Evolutionary conservation across 2,797 vertebrate genomes (phyloP).

Genomic region (Lindbergichthys nudifrons): DNA sequence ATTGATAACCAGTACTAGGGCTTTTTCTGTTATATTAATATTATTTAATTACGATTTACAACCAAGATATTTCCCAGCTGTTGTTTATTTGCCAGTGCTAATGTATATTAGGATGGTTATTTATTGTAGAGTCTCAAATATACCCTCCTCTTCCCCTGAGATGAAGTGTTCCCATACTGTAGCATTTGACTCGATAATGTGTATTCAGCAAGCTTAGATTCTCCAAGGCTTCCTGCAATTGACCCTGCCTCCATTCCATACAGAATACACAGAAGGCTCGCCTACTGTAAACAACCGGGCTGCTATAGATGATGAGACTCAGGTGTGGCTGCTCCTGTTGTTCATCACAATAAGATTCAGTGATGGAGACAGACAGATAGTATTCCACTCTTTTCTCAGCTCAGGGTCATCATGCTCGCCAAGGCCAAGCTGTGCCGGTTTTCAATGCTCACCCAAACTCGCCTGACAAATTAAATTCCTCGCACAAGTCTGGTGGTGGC

Average conservation of each 20-base stretch:
- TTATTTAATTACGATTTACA: neutral
- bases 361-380: slow-evolving; percentile 15
- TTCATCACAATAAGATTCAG: slow-evolving; percentile 31
- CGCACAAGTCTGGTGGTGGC: neutral
- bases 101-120: slow-evolving; percentile 6
- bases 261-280: slow-evolving; percentile 26
- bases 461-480: slow-evolving; percentile 41
- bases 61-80: neutral
- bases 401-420: slow-evolving; percentile 26
- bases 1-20: neutral
- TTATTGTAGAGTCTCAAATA: slow-evolving; percentile 23
- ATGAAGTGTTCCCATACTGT: slow-evolving; percentile 66
- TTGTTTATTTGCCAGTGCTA: slow-evolving; percentile 23
- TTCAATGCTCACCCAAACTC: slow-evolving; percentile 31
- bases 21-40: neutral
- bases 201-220: slow-evolving; percentile 26
- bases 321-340: slow-evolving; percentile 30
- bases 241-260: slow-evolving; percentile 27
- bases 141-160: slow-evolving; percentile 36
- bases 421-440: slow-evolving; percentile 44
- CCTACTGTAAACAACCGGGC: neutral
- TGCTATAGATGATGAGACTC: slow-evolving; percentile 31
- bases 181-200: slow-evolving; percentile 34
- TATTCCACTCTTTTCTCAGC: slow-evolving; percentile 39
- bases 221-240: slow-evolving; percentile 9